Percentiles rank a stretch among this genome's conserved stretches.
phyloP scores from a whole-genome alignment of 2,113 vertebrate genomes.

The Procavia capensis region DNA sequence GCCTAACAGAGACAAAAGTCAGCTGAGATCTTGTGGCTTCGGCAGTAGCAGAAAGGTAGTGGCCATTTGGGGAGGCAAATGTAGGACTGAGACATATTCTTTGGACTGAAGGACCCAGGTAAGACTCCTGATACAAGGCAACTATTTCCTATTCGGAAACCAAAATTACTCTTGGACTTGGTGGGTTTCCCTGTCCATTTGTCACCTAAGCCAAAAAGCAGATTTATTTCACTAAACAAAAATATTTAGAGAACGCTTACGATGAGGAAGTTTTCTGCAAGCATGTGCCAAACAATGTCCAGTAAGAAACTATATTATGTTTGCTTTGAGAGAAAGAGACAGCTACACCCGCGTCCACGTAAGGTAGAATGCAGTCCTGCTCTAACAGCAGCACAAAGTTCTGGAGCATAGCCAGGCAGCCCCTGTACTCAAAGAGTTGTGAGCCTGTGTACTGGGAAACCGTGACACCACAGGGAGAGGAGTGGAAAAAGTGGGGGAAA shows the following conservation, averaged over 20 bases:
- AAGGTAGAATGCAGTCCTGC: too few relatives aligned
- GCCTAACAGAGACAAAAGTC: not conserved
- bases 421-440: not conserved
- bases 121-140: not conserved
- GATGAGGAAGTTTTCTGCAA: not conserved
- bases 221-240: not conserved
- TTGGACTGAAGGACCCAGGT: not conserved
- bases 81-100: not conserved
- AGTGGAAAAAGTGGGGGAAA: not conserved
- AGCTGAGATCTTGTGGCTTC: not conserved
- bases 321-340: not conserved
- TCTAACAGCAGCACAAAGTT: accelerated
- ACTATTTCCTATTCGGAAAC: not conserved
- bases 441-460: not conserved
- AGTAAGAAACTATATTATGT: not conserved
- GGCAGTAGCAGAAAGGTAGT: not conserved
- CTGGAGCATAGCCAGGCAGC: not conserved
- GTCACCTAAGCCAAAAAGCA: not conserved
- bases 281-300: accelerated
- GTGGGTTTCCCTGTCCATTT: not conserved
- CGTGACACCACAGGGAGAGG: accelerated
- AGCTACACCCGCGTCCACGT: not conserved
- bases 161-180: not conserved
- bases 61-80: not conserved
- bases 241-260: not conserved